Evolutionary conservation across 2,113 vertebrate species (phyloP).

Genomic region (Ardeotis arabs): DNA sequence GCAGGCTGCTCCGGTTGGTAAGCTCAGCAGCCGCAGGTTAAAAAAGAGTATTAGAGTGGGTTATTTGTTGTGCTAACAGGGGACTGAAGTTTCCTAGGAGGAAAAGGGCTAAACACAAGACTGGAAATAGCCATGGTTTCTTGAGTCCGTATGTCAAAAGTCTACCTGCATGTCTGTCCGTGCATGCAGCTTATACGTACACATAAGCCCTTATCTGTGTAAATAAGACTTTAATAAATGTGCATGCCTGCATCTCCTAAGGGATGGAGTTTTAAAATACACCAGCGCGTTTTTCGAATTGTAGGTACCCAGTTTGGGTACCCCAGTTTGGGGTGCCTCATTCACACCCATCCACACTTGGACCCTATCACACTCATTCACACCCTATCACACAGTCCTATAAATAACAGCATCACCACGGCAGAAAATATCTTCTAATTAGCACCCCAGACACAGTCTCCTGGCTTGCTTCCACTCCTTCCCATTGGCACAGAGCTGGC

Average conservation of each 20-base stretch:
- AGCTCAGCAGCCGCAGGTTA: neutral
- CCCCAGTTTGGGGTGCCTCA: neutral
- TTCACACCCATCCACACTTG: neutral
- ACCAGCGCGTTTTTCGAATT: neutral
- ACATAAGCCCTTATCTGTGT: neutral
- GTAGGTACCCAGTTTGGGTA: neutral
- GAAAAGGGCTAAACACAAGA: neutral
- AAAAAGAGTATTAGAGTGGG: neutral
- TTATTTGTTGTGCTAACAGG: neutral
- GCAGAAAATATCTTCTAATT: slow-evolving; percentile 42
- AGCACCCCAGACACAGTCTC: slow-evolving; percentile 28
- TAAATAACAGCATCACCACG: neutral
- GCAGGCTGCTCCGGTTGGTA: neutral
- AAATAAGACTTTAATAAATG: neutral
- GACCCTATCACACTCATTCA: neutral
- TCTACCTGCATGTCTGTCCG: neutral
- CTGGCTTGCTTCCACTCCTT: slow-evolving; percentile 36
- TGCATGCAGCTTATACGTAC: neutral
- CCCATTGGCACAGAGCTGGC: neutral
- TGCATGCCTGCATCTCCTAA: neutral
- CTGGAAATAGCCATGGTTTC: neutral
- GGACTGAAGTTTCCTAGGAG: neutral
- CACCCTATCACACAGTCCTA: neutral
- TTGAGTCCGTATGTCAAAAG: neutral
- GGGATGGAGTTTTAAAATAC: neutral